Evolutionary conservation across 2,888 invertebrate species (phyloP), one percentile per base, ranked within the genome.

Genomic region (Aromia moschata): DNA sequence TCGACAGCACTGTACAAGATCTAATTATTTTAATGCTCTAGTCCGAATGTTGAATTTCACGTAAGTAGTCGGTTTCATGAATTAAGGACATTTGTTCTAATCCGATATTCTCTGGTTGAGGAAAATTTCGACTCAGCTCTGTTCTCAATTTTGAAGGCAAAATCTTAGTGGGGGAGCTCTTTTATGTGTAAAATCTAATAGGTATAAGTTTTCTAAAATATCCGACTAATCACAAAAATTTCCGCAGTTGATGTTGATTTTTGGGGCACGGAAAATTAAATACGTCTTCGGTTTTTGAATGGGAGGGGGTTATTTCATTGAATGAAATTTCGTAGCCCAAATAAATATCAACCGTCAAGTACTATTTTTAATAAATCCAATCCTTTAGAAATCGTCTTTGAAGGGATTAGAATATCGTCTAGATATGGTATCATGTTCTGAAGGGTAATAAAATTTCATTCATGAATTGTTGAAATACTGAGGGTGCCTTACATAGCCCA

Each of bases 91-190:
- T 17, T 33, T 40, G 10, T 18, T 60, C 25, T 3, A n/a, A 9
- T 11, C 20, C 5, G 10, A 7, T 37, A 12, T 1, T 1, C 11
- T 2, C 7, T 11, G 16, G 15, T 17, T 11, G 49, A 10, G 18
- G 16, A n/a, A 12, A n/a, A 17, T 54, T 58, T 59, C 76, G 15
- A 60, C 71, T 74, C 52, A 76, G 63, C 36, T 37, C 47, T 58
- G 33, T 67, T 58, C 36, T 43, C 15, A 30, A 66, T 56, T 40
- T 54, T 15, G 46, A 62, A 65, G 18, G 33, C 44, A 56, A 61
- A 67, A 31, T 65, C 56, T 46, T 67, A 57, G 51, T 17, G 58
- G 41, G 1, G 41, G 30, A 0, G 41, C 30, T 12, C 59, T 47
- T 33, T 33, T 11, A 7, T 25, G 15, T 14, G 58, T 45, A 40